A percentile compares a stretch with the other conserved stretches of the same genome.
These are phyloP conservation scores for Diabrotica virgifera DNA, from an alignment of 1,140 invertebrate species.

Conservation along the genomic window DNA sequence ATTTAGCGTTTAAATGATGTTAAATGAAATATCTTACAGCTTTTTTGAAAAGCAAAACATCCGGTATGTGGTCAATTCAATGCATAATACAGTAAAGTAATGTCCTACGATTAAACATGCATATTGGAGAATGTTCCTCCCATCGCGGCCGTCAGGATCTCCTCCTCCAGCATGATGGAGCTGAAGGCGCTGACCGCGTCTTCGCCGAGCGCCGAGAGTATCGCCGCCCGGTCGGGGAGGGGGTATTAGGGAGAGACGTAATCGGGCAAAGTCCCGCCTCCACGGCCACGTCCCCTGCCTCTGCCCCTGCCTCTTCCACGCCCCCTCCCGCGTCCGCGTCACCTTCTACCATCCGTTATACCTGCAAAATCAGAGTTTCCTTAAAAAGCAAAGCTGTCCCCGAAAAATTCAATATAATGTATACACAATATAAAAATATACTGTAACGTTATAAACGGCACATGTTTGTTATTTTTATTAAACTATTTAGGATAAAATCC, in stretches of 20 bases:
- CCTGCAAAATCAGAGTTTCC: conserved; percentile 49
- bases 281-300: conserved; percentile 55
- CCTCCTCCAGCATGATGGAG: background rate
- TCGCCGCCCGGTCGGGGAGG: conserved; percentile 29
- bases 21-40: too few relatives aligned
- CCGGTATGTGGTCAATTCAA: background rate
- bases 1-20: too few relatives aligned
- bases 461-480: too few relatives aligned
- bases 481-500: too few relatives aligned
- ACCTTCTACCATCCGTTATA: conserved; percentile 67
- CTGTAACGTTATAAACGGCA: too few relatives aligned
- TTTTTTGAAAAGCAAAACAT: too few relatives aligned
- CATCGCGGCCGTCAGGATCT: background rate
- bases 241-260: conserved; percentile 47
- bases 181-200: background rate
- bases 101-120: background rate
- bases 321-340: conserved; percentile 69
- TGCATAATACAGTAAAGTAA: background rate
- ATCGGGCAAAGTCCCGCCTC: conserved; percentile 36
- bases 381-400: conserved; percentile 17
- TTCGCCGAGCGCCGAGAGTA: background rate
- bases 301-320: conserved; percentile 64
- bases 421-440: too few relatives aligned
- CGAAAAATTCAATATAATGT: background rate
- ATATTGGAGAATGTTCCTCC: background rate